phyloP scores from a whole-genome alignment of 35 echinoderm and acorn worm genomes.

The Amphiura filiformis region DNA sequence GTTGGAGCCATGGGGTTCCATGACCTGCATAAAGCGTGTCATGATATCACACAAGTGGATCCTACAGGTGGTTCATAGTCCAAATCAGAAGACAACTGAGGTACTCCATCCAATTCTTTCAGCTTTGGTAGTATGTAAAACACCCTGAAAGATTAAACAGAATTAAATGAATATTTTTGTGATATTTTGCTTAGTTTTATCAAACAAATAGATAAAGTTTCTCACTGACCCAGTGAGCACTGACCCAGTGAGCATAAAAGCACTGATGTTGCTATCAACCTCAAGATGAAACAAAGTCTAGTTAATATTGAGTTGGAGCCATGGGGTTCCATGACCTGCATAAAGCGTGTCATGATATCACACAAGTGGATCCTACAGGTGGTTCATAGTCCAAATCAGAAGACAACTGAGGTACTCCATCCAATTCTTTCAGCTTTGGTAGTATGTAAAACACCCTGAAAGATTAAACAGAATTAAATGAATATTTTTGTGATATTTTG shows the following conservation, averaged over 20 bases:
- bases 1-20: too few relatives aligned
- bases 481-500: too few relatives aligned
- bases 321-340: too few relatives aligned
- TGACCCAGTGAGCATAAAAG: background rate
- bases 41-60: conserved; percentile 11
- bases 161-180: background rate
- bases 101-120: conserved; percentile 68
- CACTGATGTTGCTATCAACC: background rate
- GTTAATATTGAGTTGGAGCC: background rate
- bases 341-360: conserved; percentile 17
- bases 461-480: conserved; percentile 19
- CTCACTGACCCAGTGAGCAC: background rate
- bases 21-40: too few relatives aligned
- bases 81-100: conserved; percentile 58
- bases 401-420: conserved; percentile 65
- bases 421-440: conserved; percentile 66
- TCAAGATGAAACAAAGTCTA: background rate
- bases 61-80: conserved; percentile 13
- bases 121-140: conserved; percentile 80
- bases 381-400: conserved; percentile 60
- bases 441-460: conserved; percentile 80
- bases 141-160: conserved; percentile 60
- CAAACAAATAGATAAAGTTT: background rate
- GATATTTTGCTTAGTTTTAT: background rate
- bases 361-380: background rate